These are phyloP conservation scores for Hyla sarda DNA, from an alignment of 2,113 vertebrate genomes.

Conservation along the genomic window DNA sequence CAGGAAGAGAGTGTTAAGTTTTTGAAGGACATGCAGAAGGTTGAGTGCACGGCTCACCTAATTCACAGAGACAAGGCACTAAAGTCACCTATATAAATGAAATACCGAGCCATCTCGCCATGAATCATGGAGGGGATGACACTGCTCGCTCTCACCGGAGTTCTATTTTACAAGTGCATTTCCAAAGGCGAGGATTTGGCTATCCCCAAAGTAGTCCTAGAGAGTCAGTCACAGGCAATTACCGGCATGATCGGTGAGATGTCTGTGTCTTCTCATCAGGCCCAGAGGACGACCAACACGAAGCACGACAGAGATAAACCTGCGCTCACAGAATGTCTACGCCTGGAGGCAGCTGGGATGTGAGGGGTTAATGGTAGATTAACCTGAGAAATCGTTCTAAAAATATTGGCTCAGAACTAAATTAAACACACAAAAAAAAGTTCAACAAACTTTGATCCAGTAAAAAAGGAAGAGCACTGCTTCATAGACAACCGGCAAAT, in stretches of 20 bases:
- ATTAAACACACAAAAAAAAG: no score
- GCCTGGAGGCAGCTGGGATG: background rate
- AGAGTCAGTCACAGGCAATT: conserved; percentile 51
- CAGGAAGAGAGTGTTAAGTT: conserved; percentile 19
- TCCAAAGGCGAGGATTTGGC: conserved; percentile 28
- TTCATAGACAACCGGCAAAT: no score
- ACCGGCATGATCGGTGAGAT: conserved; percentile 36
- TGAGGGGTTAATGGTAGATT: background rate
- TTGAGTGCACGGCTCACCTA: conserved; percentile 11
- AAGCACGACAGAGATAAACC: background rate
- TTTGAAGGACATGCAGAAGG: conserved; percentile 41
- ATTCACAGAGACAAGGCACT: conserved; percentile 49
- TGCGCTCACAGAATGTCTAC: background rate
- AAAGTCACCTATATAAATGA: conserved; percentile 51
- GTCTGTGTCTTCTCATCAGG: background rate
- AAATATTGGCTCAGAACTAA: no score
- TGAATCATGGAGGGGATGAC: conserved; percentile 48
- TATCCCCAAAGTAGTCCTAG: conserved; percentile 48
- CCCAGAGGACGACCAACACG: conserved; percentile 28
- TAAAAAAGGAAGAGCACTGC: no score
- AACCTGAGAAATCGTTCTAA: background rate
- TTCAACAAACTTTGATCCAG: no score
- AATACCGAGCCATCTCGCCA: conserved; percentile 5
- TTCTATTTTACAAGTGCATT: conserved; percentile 47
- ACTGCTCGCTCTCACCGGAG: conserved; percentile 30